Evolutionary conservation across 2,888 invertebrate genomes (phyloP), one percentile per base, ranked within the genome.

Genomic region (Parnassius smintheus): DNA sequence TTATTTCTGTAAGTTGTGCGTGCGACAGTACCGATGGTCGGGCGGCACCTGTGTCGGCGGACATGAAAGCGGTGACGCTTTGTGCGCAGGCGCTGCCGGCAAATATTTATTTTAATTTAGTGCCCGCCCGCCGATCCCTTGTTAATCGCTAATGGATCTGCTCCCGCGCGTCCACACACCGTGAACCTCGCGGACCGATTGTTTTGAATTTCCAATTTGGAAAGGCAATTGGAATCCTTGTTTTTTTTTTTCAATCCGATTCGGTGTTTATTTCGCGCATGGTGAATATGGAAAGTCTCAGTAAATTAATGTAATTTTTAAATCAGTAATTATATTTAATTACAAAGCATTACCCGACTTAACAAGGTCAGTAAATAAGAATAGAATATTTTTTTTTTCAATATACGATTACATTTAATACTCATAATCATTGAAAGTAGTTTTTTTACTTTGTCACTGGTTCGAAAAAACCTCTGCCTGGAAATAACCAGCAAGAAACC

Each of bases 61-160:
- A 83, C 76, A 80, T 88, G 77, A 91, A 90, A 88, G 90, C 76
- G 76, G 72, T 67, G 56, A 66, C 75, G 72, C 82, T 86, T 83
- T 83, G 83, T 78, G 82, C 81, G 79, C 78, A 75, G 78, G 84
- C 84, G 83, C 83, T 79, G 85, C 81, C 83, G 77, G 88, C 86
- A 87, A 91, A 91, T 91, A 91, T 91, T 91, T 91, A 90, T 91
- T 91, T 91, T 91, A 91, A 91, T 91, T 90, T 89, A 90, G 86
- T 85, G 88, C 80, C 78, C 85, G 81, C 77, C 70, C 78, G 78
- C 76, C 85, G 87, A 87, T 85, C 77, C 81, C 81, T 88, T 86
- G 86, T 90, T 91, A 88, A 90, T 90, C 85, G 87, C 81, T 90
- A 91, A 91, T 91, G 90, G 88, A 81, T 82, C 76, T 80, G 88